These are phyloP conservation scores for Sylvietta virens DNA, from an alignment of 2,113 vertebrate genomes.

Conservation along the genomic window DNA sequence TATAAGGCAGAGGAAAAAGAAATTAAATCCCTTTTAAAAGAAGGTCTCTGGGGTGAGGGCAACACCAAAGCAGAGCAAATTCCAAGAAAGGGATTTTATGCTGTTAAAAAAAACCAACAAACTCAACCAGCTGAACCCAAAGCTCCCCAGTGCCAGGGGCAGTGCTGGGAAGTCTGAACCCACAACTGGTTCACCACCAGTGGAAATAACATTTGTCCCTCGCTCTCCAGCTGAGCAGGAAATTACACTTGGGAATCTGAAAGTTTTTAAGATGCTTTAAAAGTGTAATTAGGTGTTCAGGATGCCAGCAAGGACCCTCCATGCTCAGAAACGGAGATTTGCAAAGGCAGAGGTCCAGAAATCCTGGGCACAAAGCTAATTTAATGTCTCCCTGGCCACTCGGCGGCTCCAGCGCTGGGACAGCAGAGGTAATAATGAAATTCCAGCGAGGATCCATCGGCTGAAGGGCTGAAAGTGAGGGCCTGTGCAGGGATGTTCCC, in stretches of 20 bases:
- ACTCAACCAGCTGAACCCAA: not conserved
- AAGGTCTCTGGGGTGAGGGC: not conserved
- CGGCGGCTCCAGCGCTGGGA: not conserved
- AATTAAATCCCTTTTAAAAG: not conserved
- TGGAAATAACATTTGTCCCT: not conserved
- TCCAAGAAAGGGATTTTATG: not conserved
- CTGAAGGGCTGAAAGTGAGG: slow-evolving; percentile 14
- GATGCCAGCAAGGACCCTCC: not conserved
- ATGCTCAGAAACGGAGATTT: not conserved
- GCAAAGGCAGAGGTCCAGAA: not conserved
- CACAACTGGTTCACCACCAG: not conserved
- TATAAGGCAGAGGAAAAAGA: not conserved
- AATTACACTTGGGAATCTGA: not conserved
- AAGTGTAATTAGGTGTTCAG: not conserved
- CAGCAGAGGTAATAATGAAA: not conserved
- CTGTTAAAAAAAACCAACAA: not conserved
- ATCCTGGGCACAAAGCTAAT: not conserved
- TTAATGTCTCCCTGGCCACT: not conserved
- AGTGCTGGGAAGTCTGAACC: not conserved
- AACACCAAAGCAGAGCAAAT: not conserved
- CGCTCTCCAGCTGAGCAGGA: not conserved
- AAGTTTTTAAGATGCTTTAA: not conserved
- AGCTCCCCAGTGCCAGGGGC: not conserved
- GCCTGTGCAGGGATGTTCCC: not conserved
- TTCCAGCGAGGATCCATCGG: not conserved